Evolutionary conservation across 2,113 vertebrate species (phyloP), one percentile per base, ranked within the genome.

Genomic region (Furnarius figulus): DNA sequence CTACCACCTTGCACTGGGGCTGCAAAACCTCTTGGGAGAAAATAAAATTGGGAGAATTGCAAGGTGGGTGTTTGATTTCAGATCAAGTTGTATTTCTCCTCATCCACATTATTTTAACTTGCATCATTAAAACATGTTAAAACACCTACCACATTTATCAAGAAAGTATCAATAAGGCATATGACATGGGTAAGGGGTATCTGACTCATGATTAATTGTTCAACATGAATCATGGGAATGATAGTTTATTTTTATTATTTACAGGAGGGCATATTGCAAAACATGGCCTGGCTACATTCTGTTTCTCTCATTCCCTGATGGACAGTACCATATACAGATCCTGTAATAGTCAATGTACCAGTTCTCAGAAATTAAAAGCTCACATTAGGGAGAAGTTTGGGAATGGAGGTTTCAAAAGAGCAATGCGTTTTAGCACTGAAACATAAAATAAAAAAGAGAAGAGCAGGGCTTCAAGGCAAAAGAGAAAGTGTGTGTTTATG

Each of bases 381-480:
- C 31, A 35, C 40, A 52, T 78, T 9, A 95, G 46, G 18, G 31
- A 85, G 39, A 90, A 92, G 55, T 70, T 91, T 92, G 25, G 61
- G 40, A 84, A 76, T 37, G 55, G 40, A 61, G 67, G 31, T 80
- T 94, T 85, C 92, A 68, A 91, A 94, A 95, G 46, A 71, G 52
- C 35, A 86, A 65, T 81, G n/a, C 14, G 30, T 46, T 85, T 94
- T 88, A 72, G 22, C 74, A 59, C n/a, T 74, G 76, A 81, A 92
- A 89, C 42, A 85, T 65, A 49, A 61, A 84, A 86, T 15, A 72
- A 56, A 68, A 75, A 65, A 89, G 18, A 66, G 55, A 85, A 66
- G 75, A 95, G 28, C 62, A 85, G 28, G 49, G 83, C 93, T 95
- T 84, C 46, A 53, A 93, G 95, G 96, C 93, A 94, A 92, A 95